These are phyloP conservation scores for Alexandromys fortis DNA, from an alignment of 2,113 vertebrate genomes.

Conservation along the genomic window DNA sequence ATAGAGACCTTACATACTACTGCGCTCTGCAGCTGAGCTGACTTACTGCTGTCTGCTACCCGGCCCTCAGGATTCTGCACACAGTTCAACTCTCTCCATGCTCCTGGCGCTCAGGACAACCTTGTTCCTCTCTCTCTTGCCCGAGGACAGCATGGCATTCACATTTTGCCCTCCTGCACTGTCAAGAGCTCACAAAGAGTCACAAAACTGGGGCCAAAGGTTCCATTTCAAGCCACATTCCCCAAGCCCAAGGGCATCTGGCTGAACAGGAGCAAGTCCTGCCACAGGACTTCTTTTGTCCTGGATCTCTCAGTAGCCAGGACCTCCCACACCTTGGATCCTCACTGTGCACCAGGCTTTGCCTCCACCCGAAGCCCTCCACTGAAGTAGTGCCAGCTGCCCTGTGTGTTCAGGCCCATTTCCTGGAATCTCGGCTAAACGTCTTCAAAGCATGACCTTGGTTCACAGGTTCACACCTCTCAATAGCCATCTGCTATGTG, in stretches of 20 bases:
- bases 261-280: not conserved
- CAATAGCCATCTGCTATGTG: not conserved
- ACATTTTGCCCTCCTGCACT: not conserved
- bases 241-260: not conserved
- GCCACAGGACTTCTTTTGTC: not conserved
- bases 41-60: not conserved
- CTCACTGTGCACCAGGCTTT: not conserved
- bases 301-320: not conserved
- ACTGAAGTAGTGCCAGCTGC: not conserved
- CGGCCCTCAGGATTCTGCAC: accelerated
- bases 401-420: not conserved
- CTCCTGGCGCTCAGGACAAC: not conserved
- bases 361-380: not conserved
- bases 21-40: accelerated
- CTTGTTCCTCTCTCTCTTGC: too few relatives aligned
- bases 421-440: not conserved
- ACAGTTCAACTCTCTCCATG: not conserved
- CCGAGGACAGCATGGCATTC: not conserved
- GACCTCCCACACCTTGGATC: too few relatives aligned
- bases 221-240: not conserved
- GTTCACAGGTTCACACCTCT: not conserved
- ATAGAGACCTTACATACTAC: accelerated
- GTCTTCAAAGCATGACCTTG: not conserved
- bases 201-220: not conserved
- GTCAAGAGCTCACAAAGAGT: not conserved